Conservation (phyloP, 2,888 invertebrate genomes). For the Drosophila lacicola region DNA sequence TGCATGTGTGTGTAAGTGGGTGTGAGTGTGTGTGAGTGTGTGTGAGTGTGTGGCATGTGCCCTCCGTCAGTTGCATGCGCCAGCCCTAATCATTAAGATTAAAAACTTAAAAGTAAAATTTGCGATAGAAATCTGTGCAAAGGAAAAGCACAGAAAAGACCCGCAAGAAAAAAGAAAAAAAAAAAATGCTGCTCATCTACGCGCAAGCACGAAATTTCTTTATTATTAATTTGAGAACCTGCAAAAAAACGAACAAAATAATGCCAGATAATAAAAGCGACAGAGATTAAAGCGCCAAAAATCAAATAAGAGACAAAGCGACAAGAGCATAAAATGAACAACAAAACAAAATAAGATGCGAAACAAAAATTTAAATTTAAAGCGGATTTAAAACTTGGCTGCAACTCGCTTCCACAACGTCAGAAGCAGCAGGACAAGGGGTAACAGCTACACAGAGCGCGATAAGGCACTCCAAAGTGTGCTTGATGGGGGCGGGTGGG, state of each 20-base stretch:
- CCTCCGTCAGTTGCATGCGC: conserved; percentile 42
- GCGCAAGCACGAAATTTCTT: conserved; percentile 60
- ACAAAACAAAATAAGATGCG: not conserved
- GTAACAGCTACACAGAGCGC: conserved; percentile 45
- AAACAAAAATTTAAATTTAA: conserved; percentile 30
- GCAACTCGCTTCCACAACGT: not conserved
- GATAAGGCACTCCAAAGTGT: conserved; percentile 47
- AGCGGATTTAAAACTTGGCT: conserved; percentile 35
- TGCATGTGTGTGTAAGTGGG: not conserved
- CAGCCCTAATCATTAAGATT: conserved; percentile 1
- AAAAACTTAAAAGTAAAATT: conserved; percentile 40
- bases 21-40: not conserved
- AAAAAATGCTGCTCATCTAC: conserved; percentile 38
- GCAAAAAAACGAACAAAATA: conserved; percentile 10
- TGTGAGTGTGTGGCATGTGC: conserved; percentile 1
- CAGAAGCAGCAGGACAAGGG: conserved; percentile 24
- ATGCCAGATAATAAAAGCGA: not conserved
- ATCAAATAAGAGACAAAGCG: conserved; percentile 56
- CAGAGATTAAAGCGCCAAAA: conserved; percentile 62
- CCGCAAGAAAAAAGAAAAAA: conserved; percentile 10
- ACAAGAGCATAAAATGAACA: conserved; percentile 2
- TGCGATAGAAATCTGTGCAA: conserved; percentile 56
- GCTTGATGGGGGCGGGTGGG: not conserved
- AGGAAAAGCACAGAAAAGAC: not conserved
- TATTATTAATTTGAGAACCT: conserved; percentile 61